phyloP scores from a whole-genome alignment of 2,113 vertebrate species.

The Ochotona princeps region DNA sequence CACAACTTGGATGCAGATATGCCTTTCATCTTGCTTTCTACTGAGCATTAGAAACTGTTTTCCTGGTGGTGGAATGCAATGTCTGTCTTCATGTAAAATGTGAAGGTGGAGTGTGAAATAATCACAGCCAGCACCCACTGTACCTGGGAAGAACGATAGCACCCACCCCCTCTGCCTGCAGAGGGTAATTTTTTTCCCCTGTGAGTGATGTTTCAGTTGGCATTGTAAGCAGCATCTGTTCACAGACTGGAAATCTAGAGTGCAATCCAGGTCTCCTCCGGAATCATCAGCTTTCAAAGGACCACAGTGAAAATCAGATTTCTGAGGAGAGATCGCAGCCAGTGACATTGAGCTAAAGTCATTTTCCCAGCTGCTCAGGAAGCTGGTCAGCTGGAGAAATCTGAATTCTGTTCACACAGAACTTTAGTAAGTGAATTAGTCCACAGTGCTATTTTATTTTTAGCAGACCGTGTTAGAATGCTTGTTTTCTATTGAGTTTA shows the following conservation, averaged over 20 bases:
- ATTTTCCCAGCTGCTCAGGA: slow-evolving; percentile 15
- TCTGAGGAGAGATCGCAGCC: background rate
- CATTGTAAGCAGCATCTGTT: background rate
- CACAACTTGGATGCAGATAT: slow-evolving; percentile 14
- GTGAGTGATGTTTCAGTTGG: background rate
- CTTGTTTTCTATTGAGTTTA: slow-evolving; percentile 60
- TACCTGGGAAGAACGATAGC: background rate
- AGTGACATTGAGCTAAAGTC: slow-evolving; percentile 18
- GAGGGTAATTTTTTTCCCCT: background rate
- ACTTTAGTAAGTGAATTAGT: slow-evolving; percentile 40
- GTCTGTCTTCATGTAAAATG: background rate
- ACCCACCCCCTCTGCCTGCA: background rate
- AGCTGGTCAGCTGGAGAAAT: slow-evolving; percentile 51
- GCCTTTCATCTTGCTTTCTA: slow-evolving; percentile 15
- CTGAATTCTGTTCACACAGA: slow-evolving; percentile 54
- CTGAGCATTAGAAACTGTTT: background rate
- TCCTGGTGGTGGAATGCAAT: background rate
- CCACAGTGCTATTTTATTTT: slow-evolving; percentile 59
- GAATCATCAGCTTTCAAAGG: slow-evolving; percentile 33
- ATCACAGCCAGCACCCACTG: background rate
- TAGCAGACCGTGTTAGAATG: slow-evolving; percentile 58
- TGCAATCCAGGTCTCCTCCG: background rate
- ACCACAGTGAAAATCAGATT: slow-evolving; percentile 35
- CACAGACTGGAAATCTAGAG: background rate
- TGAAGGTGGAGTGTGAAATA: slow-evolving; percentile 1